Evolutionary conservation across 2,888 invertebrate genomes (phyloP).

Genomic region (Latrodectus elegans): DNA sequence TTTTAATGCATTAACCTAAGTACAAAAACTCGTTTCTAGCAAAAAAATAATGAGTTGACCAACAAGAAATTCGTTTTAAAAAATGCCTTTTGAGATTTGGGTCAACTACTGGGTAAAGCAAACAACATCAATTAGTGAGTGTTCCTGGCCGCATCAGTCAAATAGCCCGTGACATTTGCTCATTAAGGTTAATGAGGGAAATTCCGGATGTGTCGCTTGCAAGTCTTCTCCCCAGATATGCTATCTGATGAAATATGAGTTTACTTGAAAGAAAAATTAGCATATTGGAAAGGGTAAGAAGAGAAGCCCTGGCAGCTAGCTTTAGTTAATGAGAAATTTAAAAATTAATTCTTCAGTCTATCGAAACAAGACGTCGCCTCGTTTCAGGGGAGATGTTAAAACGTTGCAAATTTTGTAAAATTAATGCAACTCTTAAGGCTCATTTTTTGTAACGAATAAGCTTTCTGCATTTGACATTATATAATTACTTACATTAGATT

Average conservation of each 20-base stretch:
- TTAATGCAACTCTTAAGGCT: too few relatives aligned
- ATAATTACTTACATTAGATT: too few relatives aligned
- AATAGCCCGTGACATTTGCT: conserved; percentile 36
- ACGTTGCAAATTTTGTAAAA: too few relatives aligned
- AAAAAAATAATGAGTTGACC: conserved; percentile 13
- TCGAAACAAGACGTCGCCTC: too few relatives aligned
- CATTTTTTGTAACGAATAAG: too few relatives aligned
- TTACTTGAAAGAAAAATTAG: conserved; percentile 21
- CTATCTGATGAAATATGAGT: conserved; percentile 52
- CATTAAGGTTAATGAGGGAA: conserved; percentile 61
- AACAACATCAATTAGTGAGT: conserved; percentile 57
- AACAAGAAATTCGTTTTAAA: conserved; percentile 21
- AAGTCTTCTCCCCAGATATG: conserved; percentile 25
- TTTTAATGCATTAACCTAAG: too few relatives aligned
- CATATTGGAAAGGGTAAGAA: conserved; percentile 1
- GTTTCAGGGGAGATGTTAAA: too few relatives aligned
- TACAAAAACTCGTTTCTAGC: too few relatives aligned
- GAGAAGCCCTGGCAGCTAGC: conserved; percentile 10
- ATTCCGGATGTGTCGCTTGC: conserved; percentile 39
- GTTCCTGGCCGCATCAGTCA: conserved; percentile 36
- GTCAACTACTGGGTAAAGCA: conserved; percentile 35
- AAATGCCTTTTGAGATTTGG: conserved; percentile 51
- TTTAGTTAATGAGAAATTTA: neutral
- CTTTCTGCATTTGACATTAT: too few relatives aligned
- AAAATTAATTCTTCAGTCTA: neutral